Base-by-base conservation (phyloP, 1,140 invertebrate species). In the Drosophila albomicans region DNA sequence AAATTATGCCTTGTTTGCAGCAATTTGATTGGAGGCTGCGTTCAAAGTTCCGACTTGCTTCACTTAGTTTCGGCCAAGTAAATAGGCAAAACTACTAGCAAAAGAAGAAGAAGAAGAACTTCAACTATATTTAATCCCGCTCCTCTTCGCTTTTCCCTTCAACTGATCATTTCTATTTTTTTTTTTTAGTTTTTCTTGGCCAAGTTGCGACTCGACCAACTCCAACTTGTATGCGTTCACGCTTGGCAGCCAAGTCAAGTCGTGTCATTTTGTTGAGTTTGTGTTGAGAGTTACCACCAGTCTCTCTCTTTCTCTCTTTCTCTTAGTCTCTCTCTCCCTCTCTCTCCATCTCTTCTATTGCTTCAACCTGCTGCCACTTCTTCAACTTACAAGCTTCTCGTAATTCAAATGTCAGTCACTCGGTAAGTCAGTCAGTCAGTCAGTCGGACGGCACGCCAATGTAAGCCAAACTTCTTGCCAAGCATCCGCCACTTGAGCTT, bases 161-260 rank as follows among this genome's bases (percentile, higher is more conserved):
- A 78, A 2, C 15, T 41, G 8, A 32, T 45, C 38, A 45, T 35
- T 57, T 25, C 3, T 25, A 25, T 3, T 25, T 16, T 25, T 0
- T 25, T 25, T 25, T 32, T 32, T 72, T 66, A 43, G 67, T 73
- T 32, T 65, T 73, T 82, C 79, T 82, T 79, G 80, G 80, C 62
- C 76, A 48, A 79, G 75, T 77, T 62, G 48, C 48, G 67, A 62
- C 64, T 87, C 82, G 71, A 72, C 82, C 77, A 73, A 74, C 70
- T 82, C 54, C 56, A 46, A 73, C 54, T 73, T 86, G 82, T 86
- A 86, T 86, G 84, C 82, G 84, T 87, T 87, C 80, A 87, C 82
- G 82, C 84, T 87, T 87, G 84, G 84, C 84, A 87, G 82, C 82
- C 82, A 88, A 87, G 88, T 87, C 82, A 87, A 87, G 82, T 87